phyloP scores from a whole-genome alignment of 2,888 invertebrate genomes.

The Orthonevra nobilis region DNA sequence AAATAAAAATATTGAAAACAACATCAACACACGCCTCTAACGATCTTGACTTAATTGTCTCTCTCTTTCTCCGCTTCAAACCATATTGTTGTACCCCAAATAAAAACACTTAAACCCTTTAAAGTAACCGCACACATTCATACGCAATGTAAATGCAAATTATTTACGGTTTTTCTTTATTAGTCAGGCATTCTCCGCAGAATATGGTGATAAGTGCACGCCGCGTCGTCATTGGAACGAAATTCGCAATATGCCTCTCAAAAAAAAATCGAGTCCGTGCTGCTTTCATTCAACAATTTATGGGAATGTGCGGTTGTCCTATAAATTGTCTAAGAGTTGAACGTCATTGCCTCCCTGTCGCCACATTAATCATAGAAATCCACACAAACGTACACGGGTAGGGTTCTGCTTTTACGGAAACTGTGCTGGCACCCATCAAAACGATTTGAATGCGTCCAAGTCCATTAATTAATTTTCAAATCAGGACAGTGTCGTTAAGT shows the following conservation, averaged over 20 bases:
- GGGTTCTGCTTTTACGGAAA: not conserved
- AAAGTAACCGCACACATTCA: too few species aligned
- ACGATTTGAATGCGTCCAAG: not conserved
- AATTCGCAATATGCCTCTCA: not conserved
- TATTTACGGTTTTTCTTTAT: constrained; percentile 39
- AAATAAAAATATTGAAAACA: too few species aligned
- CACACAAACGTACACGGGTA: not conserved
- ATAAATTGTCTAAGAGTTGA: constrained; percentile 4
- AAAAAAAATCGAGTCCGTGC: not conserved
- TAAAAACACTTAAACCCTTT: too few species aligned
- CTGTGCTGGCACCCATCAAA: not conserved
- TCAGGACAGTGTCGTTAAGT: constrained; percentile 3
- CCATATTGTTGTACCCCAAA: too few species aligned
- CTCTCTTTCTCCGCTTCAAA: too few species aligned
- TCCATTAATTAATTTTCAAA: constrained; percentile 16
- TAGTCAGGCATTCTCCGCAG: constrained; percentile 27
- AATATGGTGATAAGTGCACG: constrained; percentile 1
- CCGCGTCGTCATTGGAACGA: not conserved
- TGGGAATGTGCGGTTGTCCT: not conserved
- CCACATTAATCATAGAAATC: constrained; percentile 26
- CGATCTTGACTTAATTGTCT: too few species aligned
- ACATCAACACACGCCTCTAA: too few species aligned
- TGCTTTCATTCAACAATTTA: constrained; percentile 4
- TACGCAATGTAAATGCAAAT: constrained; percentile 14
- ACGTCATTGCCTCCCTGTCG: not conserved